phyloP scores from a whole-genome alignment of 1,140 invertebrate genomes.

The Diabrotica virgifera region DNA sequence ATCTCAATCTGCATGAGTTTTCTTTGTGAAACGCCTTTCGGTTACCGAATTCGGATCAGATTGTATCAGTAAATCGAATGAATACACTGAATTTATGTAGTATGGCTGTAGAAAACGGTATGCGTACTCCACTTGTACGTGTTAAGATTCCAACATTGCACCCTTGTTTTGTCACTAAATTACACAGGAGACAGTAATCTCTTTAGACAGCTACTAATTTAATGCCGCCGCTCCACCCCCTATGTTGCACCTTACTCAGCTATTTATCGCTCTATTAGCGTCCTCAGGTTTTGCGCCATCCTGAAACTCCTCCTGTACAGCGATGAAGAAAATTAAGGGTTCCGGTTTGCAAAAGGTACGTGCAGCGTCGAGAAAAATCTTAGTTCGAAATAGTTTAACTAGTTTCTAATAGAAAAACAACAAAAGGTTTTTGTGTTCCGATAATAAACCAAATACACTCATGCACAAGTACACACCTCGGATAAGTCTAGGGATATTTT shows the following conservation, averaged over 20 bases:
- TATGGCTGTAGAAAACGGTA: neutral
- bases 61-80: no score
- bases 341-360: neutral
- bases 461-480: no score
- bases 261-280: constrained; percentile 28
- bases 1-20: no score
- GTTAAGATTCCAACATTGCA: constrained; percentile 33
- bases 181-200: constrained; percentile 32
- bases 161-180: constrained; percentile 38
- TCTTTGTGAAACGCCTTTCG: no score
- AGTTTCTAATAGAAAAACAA: no score
- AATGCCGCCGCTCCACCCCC: constrained; percentile 13
- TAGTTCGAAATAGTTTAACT: no score
- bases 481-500: no score
- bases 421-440: no score
- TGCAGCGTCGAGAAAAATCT: no score
- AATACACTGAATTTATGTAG: no score
- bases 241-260: constrained; percentile 19
- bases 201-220: constrained; percentile 34
- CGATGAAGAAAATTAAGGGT: neutral
- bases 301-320: neutral
- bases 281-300: constrained; percentile 11
- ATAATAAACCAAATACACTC: no score
- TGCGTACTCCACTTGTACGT: constrained; percentile 22
- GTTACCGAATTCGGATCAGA: no score